Base-by-base conservation (phyloP, 2,888 invertebrate genomes). In the Sicus ferrugineus region DNA sequence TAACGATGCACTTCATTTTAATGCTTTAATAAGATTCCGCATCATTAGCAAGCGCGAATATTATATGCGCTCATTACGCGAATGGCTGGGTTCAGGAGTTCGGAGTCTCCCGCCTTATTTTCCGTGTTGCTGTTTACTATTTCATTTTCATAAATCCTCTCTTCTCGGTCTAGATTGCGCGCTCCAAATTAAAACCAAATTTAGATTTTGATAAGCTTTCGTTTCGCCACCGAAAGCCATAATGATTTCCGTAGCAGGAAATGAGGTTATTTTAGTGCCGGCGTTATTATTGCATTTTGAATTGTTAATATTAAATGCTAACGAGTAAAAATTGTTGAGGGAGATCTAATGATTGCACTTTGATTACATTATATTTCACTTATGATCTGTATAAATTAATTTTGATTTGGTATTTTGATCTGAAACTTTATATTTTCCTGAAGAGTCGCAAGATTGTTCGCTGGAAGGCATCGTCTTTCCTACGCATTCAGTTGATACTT, bases 1-100 rank as follows among this genome's bases (percentile, higher is more conserved):
- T 26, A 38, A 21, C 42, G 42, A 23, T 23, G 26, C 42, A 42
- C 14, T 61, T 61, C 42, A 38, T 61, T 61, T 61, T 42, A 61
- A 61, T 23, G 38, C 26, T 42, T 61, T 38, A 61, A 61, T 61
- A 38, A 61, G 42, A 42, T 42, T 61, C 0, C 26, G 26, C n/a
- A 26, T 42, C 61, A 42, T 61, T 42, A 42, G 23, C 26, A 26
- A 21, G 6, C 11, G 14, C 54, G 54, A 28, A 54, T n/a, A n/a
- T n/a, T n/a, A n/a, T n/a, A n/a, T n/a, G n/a, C n/a, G n/a, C 14
- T 38, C 14, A 14, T 9, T 38, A 9, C 38, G 38, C 38, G 38
- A 9, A 38, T 9, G 9, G 7, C 14, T 38, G 14, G 14, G 7
- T 38, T 38, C 38, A 38, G 14, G 9, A 7, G 14, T 14, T 14